Evolutionary conservation across 1,140 invertebrate species (phyloP), one percentile per base, ranked within the genome.

Genomic region (Mamestra configurata): DNA sequence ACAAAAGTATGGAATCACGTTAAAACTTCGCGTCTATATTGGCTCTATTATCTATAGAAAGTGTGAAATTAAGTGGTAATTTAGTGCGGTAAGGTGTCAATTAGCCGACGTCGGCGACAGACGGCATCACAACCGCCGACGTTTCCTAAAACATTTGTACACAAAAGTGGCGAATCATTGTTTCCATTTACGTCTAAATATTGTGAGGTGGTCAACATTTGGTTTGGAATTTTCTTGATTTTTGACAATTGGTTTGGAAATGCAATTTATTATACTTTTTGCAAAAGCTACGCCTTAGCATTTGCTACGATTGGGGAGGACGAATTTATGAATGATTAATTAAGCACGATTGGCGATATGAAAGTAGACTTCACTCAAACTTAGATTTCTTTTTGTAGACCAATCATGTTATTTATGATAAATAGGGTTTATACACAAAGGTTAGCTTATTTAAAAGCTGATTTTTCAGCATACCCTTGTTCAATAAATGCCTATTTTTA

Each of bases 131-230:
- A 64, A 84, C 49, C 71, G 80, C 80, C 86, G 85, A 80, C 88
- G 86, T 91, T 93, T 90, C 88, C 86, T 88, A 92, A 92, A 94
- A 92, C 91, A 93, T 93, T 92, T 87, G 87, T 82, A 85, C 79
- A 77, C 82, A 81, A 93, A 93, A 92, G 88, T 93, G 92, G 90
- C 91, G 88, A 93, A 92, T 94, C 93, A 94, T 93, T 71, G 78
- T 77, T 82, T 92, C 91, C 91, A 93, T 93, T 93, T 90, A 89
- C 87, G 82, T 78, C 76, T 81, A 77, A 79, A 83, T 82, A 84
- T 72, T 51, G 49, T 27, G 72, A 20, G 57, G 79, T 77, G 31
- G 49, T 15, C 40, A 87, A 88, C 83, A 83, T 84, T 89, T 84
- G 55, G 43, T 10, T 18, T 22, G 18, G 8, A 5, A 13, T 20